Evolutionary conservation across 1,140 invertebrate genomes (phyloP).

Genomic region (Daktulosphaira vitifoliae): DNA sequence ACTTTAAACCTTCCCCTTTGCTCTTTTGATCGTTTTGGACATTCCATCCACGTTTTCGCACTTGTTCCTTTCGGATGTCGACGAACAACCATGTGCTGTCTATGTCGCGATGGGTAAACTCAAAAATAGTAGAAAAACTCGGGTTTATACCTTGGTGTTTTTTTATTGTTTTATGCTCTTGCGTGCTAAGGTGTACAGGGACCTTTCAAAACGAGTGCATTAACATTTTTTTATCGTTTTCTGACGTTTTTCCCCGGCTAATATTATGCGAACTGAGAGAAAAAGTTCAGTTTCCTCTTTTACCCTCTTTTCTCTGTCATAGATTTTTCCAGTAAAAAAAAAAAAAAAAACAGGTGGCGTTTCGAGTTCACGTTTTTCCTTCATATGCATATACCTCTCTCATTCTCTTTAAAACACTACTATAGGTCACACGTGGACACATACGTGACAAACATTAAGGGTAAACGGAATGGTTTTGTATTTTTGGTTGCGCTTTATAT

Average conservation of each 20-base stretch:
- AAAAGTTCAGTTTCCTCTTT: slow-evolving; percentile 31
- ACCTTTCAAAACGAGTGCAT: slow-evolving; percentile 25
- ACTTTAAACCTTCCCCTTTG: slow-evolving; percentile 2
- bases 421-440: slow-evolving; percentile 9
- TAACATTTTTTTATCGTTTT: slow-evolving; percentile 34
- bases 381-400: not conserved
- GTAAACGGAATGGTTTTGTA: slow-evolving; percentile 8
- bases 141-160: not conserved
- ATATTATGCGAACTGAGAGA: slow-evolving; percentile 14
- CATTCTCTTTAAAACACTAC: too few species aligned
- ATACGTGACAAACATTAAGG: slow-evolving; percentile 30
- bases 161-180: slow-evolving; percentile 32
- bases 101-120: slow-evolving; percentile 22
- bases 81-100: not conserved
- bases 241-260: slow-evolving; percentile 28
- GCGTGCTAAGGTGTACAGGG: not conserved
- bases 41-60: slow-evolving; percentile 27
- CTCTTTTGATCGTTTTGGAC: not conserved
- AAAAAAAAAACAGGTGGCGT: slow-evolving; percentile 18
- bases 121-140: not conserved
- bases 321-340: not conserved
- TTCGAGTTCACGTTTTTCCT: slow-evolving; percentile 12
- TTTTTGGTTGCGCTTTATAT: too few species aligned
- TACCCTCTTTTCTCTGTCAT: not conserved
- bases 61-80: not conserved